Percentiles rank a stretch among this genome's conserved stretches.
These are phyloP conservation scores for Orbicella faveolata DNA, from an alignment of 64 coral and sea anemone species.

Conservation along the genomic window DNA sequence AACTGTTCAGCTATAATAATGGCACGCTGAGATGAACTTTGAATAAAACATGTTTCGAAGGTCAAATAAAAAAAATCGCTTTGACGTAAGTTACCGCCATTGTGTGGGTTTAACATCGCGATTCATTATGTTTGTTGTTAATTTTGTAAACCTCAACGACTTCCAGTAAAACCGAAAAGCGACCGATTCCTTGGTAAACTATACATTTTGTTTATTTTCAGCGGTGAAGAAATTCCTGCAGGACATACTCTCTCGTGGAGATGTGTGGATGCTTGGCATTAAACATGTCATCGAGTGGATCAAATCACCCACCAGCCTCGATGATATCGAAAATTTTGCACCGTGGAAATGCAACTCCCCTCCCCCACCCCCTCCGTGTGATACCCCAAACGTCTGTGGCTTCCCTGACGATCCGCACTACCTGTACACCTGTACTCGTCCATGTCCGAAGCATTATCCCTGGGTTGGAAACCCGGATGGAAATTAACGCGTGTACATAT, in stretches of 20 bases:
- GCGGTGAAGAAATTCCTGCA: slow-evolving; percentile 68
- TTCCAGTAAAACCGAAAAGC: not conserved
- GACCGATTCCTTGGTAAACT: not conserved
- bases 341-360: slow-evolving; percentile 90
- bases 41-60: no score
- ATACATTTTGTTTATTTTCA: not conserved
- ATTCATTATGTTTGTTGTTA: no score
- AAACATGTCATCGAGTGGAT: slow-evolving; percentile 95
- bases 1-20: no score
- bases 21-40: no score
- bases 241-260: slow-evolving; percentile 29
- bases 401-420: slow-evolving; percentile 45
- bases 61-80: no score
- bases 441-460: slow-evolving; percentile 70
- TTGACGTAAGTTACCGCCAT: no score
- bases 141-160: no score
- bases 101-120: no score
- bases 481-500: not conserved
- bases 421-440: slow-evolving; percentile 50
- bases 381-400: slow-evolving; percentile 54
- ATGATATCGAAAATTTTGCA: slow-evolving; percentile 76
- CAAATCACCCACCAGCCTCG: slow-evolving; percentile 63
- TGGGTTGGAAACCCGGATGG: slow-evolving; percentile 87
- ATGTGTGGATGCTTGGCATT: slow-evolving; percentile 83
- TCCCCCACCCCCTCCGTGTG: slow-evolving; percentile 62